Conservation (phyloP, 2,888 invertebrate genomes). For the Philaethria dido region DNA sequence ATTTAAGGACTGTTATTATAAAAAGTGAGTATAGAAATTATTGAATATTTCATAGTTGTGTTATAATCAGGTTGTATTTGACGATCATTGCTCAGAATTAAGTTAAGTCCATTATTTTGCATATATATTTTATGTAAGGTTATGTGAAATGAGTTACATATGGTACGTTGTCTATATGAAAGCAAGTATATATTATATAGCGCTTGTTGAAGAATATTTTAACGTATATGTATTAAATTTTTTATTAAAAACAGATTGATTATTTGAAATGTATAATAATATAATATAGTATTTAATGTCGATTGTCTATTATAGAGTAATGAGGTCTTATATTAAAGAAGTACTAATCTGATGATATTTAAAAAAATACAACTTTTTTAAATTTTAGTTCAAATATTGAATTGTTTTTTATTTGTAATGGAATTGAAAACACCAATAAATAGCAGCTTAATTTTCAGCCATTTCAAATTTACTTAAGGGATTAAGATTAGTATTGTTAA, state of each 20-base stretch:
- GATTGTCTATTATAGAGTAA: conserved; percentile 6
- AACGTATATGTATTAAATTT: neutral
- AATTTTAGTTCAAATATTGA: neutral
- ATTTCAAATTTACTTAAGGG: neutral
- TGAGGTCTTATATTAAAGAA: neutral
- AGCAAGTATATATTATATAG: neutral
- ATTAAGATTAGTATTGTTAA: conserved; percentile 21
- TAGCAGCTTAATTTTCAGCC: neutral
- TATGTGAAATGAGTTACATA: conserved; percentile 8
- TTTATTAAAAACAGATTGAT: neutral
- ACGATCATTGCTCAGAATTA: conserved; percentile 59
- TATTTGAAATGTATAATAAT: neutral
- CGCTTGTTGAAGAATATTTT: neutral
- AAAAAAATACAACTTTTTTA: neutral
- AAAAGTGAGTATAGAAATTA: conserved; percentile 23
- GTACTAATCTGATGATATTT: neutral
- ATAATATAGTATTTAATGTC: neutral
- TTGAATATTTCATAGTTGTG: conserved; percentile 24
- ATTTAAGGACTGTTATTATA: conserved; percentile 15
- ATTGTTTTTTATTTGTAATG: neutral
- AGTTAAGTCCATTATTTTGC: conserved; percentile 36
- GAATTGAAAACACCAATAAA: conserved; percentile 25
- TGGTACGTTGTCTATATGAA: conserved; percentile 1
- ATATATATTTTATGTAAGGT: conserved; percentile 13
- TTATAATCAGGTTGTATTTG: conserved; percentile 48